Percentiles rank a stretch among this genome's conserved stretches.
Evolutionary conservation across 2,888 invertebrate species (phyloP).

Genomic region (Synanthedon myopaeformis): DNA sequence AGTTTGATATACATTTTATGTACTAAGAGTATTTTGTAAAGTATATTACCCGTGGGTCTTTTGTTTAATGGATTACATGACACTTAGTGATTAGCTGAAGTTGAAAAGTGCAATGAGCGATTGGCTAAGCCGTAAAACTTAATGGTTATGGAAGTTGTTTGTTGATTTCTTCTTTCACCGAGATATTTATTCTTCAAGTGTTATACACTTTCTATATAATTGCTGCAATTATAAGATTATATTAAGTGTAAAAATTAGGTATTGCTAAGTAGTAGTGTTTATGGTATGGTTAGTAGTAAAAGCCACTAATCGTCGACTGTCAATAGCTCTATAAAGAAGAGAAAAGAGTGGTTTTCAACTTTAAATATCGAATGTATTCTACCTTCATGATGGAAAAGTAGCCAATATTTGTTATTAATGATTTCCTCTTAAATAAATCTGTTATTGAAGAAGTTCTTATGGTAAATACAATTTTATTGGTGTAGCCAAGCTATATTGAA

Average conservation of each 20-base stretch:
- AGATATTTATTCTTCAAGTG: slow-evolving; percentile 50
- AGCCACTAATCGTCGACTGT: too few species aligned
- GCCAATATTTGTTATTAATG: too few species aligned
- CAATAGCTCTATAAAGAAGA: too few species aligned
- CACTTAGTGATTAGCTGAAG: slow-evolving; percentile 18
- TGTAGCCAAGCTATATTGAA: too few species aligned
- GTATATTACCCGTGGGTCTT: slow-evolving; percentile 25
- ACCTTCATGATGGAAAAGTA: too few species aligned
- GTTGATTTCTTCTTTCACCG: slow-evolving; percentile 40
- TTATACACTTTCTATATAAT: slow-evolving; percentile 47
- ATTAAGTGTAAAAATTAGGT: neutral
- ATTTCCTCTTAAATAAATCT: too few species aligned
- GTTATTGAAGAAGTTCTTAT: too few species aligned
- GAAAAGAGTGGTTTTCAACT: too few species aligned
- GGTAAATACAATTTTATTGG: too few species aligned
- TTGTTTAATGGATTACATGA: slow-evolving; percentile 21
- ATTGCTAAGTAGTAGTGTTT: too few species aligned
- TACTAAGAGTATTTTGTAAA: slow-evolving; percentile 34
- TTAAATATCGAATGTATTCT: too few species aligned
- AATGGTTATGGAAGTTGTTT: slow-evolving; percentile 43
- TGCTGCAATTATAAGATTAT: slow-evolving; percentile 39
- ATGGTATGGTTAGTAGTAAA: too few species aligned
- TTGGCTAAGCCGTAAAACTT: slow-evolving; percentile 58
- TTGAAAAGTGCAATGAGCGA: slow-evolving; percentile 56
- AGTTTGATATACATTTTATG: slow-evolving; percentile 20